A percentile compares a stretch with the other conserved stretches of the same genome.
Conservation (phyloP, 2,113 vertebrate species). For the Platysternon megacephalum region DNA sequence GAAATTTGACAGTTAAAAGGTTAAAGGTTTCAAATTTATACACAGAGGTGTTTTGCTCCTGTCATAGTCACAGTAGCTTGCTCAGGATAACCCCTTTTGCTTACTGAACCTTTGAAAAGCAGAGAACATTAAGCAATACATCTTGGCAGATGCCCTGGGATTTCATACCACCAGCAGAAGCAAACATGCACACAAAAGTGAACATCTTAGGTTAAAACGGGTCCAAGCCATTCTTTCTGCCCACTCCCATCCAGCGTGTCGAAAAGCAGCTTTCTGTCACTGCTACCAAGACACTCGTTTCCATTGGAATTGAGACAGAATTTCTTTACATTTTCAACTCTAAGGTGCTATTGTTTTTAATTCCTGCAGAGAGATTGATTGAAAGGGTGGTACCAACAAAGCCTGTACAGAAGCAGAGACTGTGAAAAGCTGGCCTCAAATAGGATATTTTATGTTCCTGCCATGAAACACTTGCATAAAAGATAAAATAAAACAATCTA, state of each 20-base stretch:
- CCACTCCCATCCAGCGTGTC: neutral
- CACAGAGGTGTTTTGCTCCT: conserved; percentile 81
- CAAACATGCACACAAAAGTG: conserved; percentile 53
- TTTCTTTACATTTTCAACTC: neutral
- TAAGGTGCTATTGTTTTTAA: conserved; percentile 26
- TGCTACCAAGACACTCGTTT: accelerated
- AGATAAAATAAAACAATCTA: conserved; percentile 47
- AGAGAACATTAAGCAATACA: conserved; percentile 77
- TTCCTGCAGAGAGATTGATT: conserved; percentile 33
- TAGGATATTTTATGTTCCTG: conserved; percentile 42
- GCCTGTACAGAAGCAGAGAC: neutral
- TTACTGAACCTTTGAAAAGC: conserved; percentile 82
- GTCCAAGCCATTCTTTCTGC: conserved; percentile 37
- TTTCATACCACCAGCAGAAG: conserved; percentile 64
- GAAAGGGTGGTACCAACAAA: accelerated
- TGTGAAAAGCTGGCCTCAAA: conserved; percentile 1
- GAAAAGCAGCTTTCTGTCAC: conserved; percentile 1
- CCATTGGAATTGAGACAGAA: neutral
- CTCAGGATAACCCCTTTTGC: conserved; percentile 78
- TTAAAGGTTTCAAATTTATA: conserved; percentile 83
- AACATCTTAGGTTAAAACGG: conserved; percentile 62
- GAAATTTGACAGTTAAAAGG: conserved; percentile 81
- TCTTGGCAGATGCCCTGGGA: conserved; percentile 73
- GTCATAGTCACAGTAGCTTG: conserved; percentile 69
- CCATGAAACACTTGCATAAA: conserved; percentile 46